A percentile compares a stretch with the other conserved stretches of the same genome.
Conservation (phyloP, 2,888 invertebrate species). For the Phanerotoma sp. region DNA sequence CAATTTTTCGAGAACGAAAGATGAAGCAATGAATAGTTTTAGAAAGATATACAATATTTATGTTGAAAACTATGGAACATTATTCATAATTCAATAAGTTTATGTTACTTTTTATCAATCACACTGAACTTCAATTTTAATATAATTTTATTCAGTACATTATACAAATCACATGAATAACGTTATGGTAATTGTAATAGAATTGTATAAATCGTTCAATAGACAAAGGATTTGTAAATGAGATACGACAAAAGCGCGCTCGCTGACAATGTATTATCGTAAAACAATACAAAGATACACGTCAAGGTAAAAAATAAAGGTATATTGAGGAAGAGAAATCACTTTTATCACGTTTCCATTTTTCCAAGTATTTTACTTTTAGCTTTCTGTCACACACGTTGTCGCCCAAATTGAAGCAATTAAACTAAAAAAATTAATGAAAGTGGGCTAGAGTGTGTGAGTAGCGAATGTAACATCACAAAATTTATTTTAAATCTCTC, state of each 20-base stretch:
- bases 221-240: too few relatives aligned
- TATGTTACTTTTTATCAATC: too few relatives aligned
- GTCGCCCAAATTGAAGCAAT: conserved; percentile 24
- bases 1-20: too few relatives aligned
- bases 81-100: too few relatives aligned
- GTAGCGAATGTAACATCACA: neutral
- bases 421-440: neutral
- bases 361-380: conserved; percentile 29
- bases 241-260: too few relatives aligned
- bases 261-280: neutral
- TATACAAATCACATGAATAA: neutral
- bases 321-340: conserved; percentile 10
- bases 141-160: neutral
- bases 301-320: neutral
- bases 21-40: too few relatives aligned
- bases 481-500: conserved; percentile 1
- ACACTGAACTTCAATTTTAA: too few relatives aligned
- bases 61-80: too few relatives aligned
- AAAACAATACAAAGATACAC: neutral
- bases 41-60: too few relatives aligned
- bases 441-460: neutral
- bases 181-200: neutral
- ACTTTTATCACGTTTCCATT: conserved; percentile 37
- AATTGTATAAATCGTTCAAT: neutral
- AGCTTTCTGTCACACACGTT: conserved; percentile 23